A percentile compares a stretch with the other conserved stretches of the same genome.
These are phyloP conservation scores for Neodon shergylaensis DNA, from an alignment of 2,113 vertebrate species.

Conservation along the genomic window DNA sequence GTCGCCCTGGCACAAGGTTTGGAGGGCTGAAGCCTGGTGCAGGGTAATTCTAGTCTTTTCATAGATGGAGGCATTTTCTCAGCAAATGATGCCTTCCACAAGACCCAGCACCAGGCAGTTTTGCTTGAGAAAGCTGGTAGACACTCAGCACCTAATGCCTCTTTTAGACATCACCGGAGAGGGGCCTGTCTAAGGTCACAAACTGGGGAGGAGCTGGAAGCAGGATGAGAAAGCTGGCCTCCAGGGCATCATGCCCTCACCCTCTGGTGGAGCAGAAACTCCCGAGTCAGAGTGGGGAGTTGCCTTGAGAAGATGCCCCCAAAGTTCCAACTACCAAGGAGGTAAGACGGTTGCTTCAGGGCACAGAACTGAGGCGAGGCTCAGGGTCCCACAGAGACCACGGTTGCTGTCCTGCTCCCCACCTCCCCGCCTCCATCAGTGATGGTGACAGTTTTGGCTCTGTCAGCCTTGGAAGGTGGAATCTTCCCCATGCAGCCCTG, in stretches of 20 bases:
- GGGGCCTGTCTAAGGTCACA: not conserved
- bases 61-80: not conserved
- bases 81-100: not conserved
- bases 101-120: not conserved
- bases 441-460: not conserved
- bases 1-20: not conserved
- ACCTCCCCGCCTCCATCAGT: not conserved
- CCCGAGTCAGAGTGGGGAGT: not conserved
- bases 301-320: not conserved
- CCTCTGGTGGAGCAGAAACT: not conserved
- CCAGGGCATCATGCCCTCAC: not conserved
- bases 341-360: not conserved
- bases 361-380: not conserved
- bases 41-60: not conserved
- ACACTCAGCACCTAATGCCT: not conserved
- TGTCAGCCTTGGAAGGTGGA: not conserved
- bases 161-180: not conserved
- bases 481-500: not conserved
- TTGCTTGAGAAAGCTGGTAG: not conserved
- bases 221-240: not conserved
- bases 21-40: not conserved
- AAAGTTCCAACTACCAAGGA: not conserved
- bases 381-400: not conserved
- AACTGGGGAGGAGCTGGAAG: not conserved
- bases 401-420: not conserved